phyloP scores from a whole-genome alignment of 2,113 vertebrate genomes.

The Helogale parvula region DNA sequence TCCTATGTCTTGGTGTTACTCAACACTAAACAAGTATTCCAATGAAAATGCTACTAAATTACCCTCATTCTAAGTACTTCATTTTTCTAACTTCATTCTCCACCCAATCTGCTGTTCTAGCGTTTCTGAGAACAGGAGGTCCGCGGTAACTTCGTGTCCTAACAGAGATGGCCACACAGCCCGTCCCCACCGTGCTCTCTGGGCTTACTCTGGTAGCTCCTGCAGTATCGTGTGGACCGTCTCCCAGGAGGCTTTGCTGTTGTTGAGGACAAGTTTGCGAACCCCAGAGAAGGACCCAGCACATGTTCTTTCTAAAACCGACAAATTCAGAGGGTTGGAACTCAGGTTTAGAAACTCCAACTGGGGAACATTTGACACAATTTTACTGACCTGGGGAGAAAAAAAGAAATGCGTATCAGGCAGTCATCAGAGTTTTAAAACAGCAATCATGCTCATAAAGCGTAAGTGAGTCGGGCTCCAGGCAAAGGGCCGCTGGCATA shows the following conservation, averaged over 20 bases:
- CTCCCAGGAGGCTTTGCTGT: constrained; percentile 97
- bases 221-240: constrained; percentile 94
- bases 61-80: constrained; percentile 12
- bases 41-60: constrained; percentile 12
- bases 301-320: constrained; percentile 90
- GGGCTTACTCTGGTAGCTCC: constrained; percentile 94
- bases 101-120: constrained; percentile 45
- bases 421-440: constrained; percentile 69
- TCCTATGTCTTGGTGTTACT: neutral
- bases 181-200: neutral
- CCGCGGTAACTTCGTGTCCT: constrained; percentile 6
- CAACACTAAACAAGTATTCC: constrained; percentile 27
- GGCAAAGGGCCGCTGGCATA: neutral
- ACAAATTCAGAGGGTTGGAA: constrained; percentile 95
- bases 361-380: constrained; percentile 96
- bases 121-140: constrained; percentile 48
- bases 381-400: constrained; percentile 93
- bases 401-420: constrained; percentile 76
- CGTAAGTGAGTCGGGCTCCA: neutral
- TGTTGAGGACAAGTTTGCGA: constrained; percentile 96
- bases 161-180: neutral
- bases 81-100: constrained; percentile 56
- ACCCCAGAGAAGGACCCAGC: constrained; percentile 93
- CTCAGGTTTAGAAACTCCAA: constrained; percentile 99
- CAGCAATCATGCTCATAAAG: constrained; percentile 50